phyloP scores from a whole-genome alignment of 2,888 invertebrate genomes.

The Diogma glabrata region DNA sequence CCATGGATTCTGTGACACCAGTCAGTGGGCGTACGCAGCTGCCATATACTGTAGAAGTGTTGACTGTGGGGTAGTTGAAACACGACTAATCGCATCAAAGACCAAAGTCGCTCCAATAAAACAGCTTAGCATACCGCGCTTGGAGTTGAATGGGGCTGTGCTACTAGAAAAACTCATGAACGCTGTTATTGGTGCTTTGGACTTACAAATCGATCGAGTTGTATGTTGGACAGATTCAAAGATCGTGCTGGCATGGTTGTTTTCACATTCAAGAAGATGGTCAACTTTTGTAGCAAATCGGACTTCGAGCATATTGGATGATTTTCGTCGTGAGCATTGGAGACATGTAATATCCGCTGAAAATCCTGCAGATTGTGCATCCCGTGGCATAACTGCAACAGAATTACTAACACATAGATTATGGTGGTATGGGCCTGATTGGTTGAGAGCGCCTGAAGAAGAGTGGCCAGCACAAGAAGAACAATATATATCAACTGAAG shows the following conservation, averaged over 20 bases:
- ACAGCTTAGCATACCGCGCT: no score
- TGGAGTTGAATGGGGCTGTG: not conserved
- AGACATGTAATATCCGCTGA: no score
- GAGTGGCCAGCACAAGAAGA: no score
- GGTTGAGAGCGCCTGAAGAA: not conserved
- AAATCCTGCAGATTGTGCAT: not conserved
- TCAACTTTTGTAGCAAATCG: not conserved
- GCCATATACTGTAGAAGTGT: not conserved
- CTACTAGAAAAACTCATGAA: not conserved
- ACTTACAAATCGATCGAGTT: no score
- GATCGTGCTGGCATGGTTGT: not conserved
- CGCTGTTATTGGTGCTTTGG: no score
- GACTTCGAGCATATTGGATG: not conserved
- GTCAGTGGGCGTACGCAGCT: not conserved
- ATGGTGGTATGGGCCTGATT: not conserved
- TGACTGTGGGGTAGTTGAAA: not conserved
- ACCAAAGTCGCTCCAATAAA: not conserved
- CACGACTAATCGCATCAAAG: not conserved
- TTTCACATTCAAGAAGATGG: not conserved
- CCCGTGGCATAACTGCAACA: not conserved
- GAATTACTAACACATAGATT: not conserved
- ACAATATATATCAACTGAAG: no score
- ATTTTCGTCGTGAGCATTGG: no score
- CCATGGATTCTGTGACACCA: not conserved
- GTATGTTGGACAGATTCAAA: no score